These are phyloP conservation scores for Choristoneura rosaceana DNA, from an alignment of 2,888 invertebrate genomes.

Conservation along the genomic window DNA sequence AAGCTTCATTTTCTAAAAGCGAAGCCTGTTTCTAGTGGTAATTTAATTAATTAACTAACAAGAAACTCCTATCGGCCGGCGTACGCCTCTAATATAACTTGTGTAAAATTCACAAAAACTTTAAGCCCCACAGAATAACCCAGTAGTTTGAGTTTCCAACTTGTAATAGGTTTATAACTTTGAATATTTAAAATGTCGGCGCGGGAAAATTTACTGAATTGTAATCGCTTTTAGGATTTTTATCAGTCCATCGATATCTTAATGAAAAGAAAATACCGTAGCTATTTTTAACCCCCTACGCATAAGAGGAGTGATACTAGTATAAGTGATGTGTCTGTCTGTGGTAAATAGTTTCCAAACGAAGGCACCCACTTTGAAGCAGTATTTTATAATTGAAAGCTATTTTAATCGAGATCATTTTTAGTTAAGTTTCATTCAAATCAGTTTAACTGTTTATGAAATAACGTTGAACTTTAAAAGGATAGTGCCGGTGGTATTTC, in stretches of 20 bases:
- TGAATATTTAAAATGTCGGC: conserved; percentile 65
- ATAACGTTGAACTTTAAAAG: too few species aligned
- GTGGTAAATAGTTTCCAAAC: too few species aligned
- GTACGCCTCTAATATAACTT: conserved; percentile 68
- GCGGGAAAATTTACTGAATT: conserved; percentile 47
- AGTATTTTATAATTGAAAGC: too few species aligned
- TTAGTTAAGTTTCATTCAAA: too few species aligned
- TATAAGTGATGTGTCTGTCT: too few species aligned
- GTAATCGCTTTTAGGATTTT: conserved; percentile 44
- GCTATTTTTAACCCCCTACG: too few species aligned
- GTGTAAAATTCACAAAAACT: conserved; percentile 80
- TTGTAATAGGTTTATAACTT: conserved; percentile 74
- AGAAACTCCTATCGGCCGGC: conserved; percentile 61
- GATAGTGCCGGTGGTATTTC: too few species aligned
- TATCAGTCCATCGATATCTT: background rate
- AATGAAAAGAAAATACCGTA: too few species aligned
- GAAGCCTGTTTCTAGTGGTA: conserved; percentile 48
- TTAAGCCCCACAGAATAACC: conserved; percentile 62
- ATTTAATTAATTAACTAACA: conserved; percentile 72
- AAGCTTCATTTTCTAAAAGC: conserved; percentile 22
- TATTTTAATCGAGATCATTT: too few species aligned
- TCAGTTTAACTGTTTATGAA: too few species aligned
- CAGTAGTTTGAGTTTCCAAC: conserved; percentile 68
- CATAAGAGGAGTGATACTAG: too few species aligned
- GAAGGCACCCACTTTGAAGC: too few species aligned